Evolutionary conservation across 2,888 invertebrate genomes (phyloP).

Genomic region (Plebejus anna): DNA sequence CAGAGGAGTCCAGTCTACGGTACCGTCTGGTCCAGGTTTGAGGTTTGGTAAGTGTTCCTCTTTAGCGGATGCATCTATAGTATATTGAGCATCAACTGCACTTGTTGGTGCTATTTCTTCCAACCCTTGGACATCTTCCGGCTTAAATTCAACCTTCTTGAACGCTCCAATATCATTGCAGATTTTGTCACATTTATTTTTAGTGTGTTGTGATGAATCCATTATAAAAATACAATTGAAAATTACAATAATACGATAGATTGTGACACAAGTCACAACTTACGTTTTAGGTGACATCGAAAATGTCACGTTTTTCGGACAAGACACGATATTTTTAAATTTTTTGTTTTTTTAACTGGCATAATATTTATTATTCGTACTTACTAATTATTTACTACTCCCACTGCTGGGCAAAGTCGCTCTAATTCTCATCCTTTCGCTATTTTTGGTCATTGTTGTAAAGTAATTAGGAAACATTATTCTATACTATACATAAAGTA

Average conservation of each 20-base stretch:
- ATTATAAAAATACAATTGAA: conserved; percentile 3
- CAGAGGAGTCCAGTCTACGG: conserved; percentile 86
- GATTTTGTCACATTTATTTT: neutral
- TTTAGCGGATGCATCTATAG: conserved; percentile 37
- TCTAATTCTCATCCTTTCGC: no score
- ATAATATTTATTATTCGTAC: no score
- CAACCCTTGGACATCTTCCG: neutral
- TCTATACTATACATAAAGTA: no score
- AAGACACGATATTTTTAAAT: no score
- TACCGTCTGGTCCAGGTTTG: conserved; percentile 85
- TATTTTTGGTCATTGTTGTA: no score
- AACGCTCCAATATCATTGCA: conserved; percentile 3
- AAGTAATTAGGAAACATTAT: no score
- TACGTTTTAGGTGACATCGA: neutral
- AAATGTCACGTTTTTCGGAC: neutral
- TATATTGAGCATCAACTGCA: conserved; percentile 8
- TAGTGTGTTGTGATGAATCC: neutral
- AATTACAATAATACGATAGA: neutral
- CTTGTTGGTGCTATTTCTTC: neutral
- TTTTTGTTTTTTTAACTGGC: no score
- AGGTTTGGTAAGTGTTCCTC: conserved; percentile 55
- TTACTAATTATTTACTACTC: no score
- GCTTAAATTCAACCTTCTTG: neutral
- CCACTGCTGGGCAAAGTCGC: no score
- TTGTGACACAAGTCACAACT: neutral